Percentiles rank a stretch among this genome's conserved stretches.
These are phyloP conservation scores for Poeciliopsis paucimaculata DNA, from an alignment of 2,797 vertebrate genomes.

Conservation along the genomic window DNA sequence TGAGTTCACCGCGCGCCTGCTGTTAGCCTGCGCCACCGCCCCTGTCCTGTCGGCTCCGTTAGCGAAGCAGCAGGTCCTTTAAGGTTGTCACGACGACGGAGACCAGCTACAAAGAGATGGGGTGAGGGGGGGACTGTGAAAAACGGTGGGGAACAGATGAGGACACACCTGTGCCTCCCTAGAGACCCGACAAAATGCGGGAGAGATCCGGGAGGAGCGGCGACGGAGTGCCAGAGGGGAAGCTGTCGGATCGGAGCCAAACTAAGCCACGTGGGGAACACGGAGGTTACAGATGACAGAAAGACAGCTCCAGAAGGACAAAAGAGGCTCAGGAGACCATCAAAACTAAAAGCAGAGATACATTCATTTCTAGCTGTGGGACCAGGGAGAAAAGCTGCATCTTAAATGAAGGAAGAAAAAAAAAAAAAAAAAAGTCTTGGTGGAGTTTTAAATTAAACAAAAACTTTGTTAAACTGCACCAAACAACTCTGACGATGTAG, in stretches of 20 bases:
- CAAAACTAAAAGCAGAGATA: background rate
- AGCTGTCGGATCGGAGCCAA: slow-evolving; percentile 12
- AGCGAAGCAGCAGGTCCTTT: slow-evolving; percentile 77
- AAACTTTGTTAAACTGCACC: background rate
- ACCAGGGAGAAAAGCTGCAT: background rate
- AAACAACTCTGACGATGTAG: background rate
- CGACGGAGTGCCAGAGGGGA: slow-evolving; percentile 28
- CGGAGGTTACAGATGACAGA: background rate
- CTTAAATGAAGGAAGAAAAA: background rate
- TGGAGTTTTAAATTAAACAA: background rate
- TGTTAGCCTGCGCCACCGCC: slow-evolving; percentile 18
- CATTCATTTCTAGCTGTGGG: background rate
- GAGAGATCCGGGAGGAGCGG: slow-evolving; percentile 28
- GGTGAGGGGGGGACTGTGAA: slow-evolving; percentile 27
- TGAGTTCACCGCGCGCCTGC: slow-evolving; percentile 62
- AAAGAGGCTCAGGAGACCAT: background rate
- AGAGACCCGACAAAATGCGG: slow-evolving; percentile 34
- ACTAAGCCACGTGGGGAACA: background rate
- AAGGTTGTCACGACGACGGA: slow-evolving; percentile 70
- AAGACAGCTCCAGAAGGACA: slow-evolving; percentile 2
- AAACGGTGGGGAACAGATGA: slow-evolving; percentile 55
- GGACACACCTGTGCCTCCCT: slow-evolving; percentile 56
- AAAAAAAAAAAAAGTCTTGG: background rate
- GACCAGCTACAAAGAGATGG: slow-evolving; percentile 30
- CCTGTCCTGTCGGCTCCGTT: slow-evolving; percentile 58